A percentile compares a stretch with the other conserved stretches of the same genome.
These are phyloP conservation scores for Oreochromis spilurus DNA, from an alignment of 2,113 vertebrate species.

Conservation along the genomic window DNA sequence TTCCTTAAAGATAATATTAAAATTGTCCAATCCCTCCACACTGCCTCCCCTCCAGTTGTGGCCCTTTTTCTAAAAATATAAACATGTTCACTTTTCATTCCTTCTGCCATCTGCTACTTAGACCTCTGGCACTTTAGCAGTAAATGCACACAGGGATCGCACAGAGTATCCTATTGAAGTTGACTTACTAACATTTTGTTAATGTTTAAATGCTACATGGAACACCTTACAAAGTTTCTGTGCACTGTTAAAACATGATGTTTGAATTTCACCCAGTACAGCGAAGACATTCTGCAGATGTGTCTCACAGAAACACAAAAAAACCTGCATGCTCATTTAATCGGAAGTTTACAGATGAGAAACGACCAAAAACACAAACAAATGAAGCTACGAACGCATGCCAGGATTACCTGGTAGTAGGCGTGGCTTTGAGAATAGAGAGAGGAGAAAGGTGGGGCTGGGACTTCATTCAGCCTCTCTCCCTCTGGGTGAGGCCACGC, in stretches of 20 bases:
- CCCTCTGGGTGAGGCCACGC: conserved; percentile 56
- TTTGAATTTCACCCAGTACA: not conserved
- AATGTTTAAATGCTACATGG: not conserved
- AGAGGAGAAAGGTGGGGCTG: conserved; percentile 60
- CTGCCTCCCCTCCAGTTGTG: not conserved
- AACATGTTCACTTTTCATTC: not conserved
- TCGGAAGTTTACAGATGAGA: not conserved
- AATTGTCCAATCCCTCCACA: not conserved
- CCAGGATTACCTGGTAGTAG: conserved; percentile 63
- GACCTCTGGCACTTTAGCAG: not conserved
- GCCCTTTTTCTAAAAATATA: not conserved
- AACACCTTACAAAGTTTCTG: not conserved
- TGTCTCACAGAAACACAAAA: not conserved
- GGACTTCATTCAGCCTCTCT: conserved; percentile 49
- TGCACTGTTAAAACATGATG: not conserved
- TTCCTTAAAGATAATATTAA: not conserved
- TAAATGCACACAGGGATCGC: not conserved
- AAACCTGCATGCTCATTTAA: not conserved
- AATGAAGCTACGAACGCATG: not conserved
- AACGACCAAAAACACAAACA: not conserved
- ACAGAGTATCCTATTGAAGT: not conserved
- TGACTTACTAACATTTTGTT: not conserved
- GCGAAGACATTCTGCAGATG: not conserved
- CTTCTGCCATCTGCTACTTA: conserved; percentile 16
- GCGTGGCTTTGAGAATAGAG: conserved; percentile 61